Conservation (phyloP, 2,113 vertebrate species). For the Epinephelus lanceolatus region DNA sequence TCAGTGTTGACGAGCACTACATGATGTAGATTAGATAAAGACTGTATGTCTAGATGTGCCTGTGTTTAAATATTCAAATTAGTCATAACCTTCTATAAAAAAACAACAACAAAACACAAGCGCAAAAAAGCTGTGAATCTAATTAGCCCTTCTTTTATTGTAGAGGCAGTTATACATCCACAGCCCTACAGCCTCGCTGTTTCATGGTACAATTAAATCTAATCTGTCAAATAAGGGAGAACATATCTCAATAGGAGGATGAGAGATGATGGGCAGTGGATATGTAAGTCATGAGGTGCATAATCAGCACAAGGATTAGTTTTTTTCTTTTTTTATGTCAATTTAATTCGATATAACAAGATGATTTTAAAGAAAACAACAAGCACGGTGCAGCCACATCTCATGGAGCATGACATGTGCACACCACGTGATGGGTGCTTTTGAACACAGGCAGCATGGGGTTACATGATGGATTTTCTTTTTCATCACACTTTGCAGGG, state of each 20-base stretch:
- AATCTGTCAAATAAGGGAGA: constrained; percentile 14
- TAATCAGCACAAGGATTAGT: too few species aligned
- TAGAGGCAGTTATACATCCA: background rate
- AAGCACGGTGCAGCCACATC: background rate
- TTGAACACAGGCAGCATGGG: background rate
- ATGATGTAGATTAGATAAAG: background rate
- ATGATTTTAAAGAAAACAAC: background rate
- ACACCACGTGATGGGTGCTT: background rate
- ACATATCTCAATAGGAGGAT: background rate
- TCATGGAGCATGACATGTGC: background rate
- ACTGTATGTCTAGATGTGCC: background rate
- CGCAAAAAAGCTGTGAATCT: background rate
- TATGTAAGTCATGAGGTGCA: too few species aligned
- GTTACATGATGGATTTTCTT: background rate
- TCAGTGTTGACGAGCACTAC: background rate
- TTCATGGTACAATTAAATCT: constrained; percentile 5
- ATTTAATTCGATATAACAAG: background rate
- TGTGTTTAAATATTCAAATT: background rate
- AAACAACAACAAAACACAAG: background rate
- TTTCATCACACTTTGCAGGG: background rate
- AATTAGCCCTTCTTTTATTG: background rate
- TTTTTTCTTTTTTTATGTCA: background rate
- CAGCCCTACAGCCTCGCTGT: background rate
- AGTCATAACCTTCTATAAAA: background rate
- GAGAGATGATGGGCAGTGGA: too few species aligned